phyloP scores from a whole-genome alignment of 2,888 invertebrate genomes.

The Tethea ocularis region DNA sequence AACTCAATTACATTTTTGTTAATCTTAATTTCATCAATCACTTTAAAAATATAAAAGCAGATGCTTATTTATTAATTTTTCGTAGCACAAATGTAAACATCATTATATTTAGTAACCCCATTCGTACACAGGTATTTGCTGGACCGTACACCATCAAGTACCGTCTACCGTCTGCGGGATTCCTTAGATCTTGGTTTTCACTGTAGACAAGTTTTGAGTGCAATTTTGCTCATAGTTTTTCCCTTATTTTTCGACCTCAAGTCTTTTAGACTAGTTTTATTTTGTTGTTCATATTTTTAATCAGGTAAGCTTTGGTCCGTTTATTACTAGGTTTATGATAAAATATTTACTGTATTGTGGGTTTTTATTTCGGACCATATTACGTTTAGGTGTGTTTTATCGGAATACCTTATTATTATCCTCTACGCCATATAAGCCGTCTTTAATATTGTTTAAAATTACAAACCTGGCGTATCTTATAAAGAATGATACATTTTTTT shows the following conservation, averaged over 20 bases:
- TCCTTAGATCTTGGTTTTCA: slow-evolving; percentile 43
- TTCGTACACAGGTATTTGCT: slow-evolving; percentile 19
- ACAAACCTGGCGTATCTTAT: background rate
- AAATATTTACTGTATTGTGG: too few relatives aligned
- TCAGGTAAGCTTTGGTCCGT: background rate
- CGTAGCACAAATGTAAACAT: background rate
- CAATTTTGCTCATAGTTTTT: slow-evolving; percentile 22
- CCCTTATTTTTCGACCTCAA: slow-evolving; percentile 34
- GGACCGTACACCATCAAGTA: slow-evolving; percentile 52
- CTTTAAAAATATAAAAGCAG: too few relatives aligned
- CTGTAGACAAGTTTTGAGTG: slow-evolving; percentile 36
- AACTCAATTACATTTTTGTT: too few relatives aligned
- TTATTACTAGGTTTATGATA: too few relatives aligned
- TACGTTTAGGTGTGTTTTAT: too few relatives aligned
- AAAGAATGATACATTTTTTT: background rate
- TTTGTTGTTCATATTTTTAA: slow-evolving; percentile 16
- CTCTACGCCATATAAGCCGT: too few relatives aligned
- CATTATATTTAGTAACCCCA: background rate
- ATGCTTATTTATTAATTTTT: background rate
- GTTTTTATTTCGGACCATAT: too few relatives aligned
- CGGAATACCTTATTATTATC: too few relatives aligned
- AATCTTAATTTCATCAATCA: background rate
- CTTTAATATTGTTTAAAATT: background rate
- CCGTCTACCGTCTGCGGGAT: slow-evolving; percentile 45
- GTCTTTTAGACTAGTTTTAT: slow-evolving; percentile 38